Percentiles rank a stretch among this genome's conserved stretches.
phyloP scores from a whole-genome alignment of 2,888 invertebrate genomes.

The Linyphia triangularis region DNA sequence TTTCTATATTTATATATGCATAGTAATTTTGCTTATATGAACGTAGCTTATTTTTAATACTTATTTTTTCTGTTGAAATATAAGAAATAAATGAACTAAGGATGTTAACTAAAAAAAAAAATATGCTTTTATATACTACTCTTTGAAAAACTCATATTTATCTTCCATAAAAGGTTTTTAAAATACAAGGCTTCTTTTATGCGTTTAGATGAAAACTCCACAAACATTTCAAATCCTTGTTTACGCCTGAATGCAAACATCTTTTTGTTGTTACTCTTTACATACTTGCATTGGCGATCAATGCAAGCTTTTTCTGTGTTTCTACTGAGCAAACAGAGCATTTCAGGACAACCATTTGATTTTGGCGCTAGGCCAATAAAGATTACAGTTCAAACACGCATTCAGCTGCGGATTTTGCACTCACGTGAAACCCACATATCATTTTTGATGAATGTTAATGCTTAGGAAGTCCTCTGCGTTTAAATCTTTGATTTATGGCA shows the following conservation, averaged over 20 bases:
- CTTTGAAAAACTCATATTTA: no score
- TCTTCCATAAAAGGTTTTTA: no score
- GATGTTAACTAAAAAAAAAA: no score
- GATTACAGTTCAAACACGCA: slow-evolving; percentile 48
- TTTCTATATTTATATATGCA: no score
- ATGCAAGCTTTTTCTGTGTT: no score
- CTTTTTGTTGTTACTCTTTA: slow-evolving; percentile 1
- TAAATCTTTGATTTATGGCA: slow-evolving; percentile 47
- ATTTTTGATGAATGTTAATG: slow-evolving; percentile 59
- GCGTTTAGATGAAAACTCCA: not conserved
- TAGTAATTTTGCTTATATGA: no score
- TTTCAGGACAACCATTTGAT: slow-evolving; percentile 24
- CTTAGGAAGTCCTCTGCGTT: slow-evolving; percentile 44
- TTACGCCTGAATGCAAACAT: not conserved
- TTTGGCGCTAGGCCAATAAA: slow-evolving; percentile 45
- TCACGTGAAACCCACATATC: slow-evolving; percentile 53
- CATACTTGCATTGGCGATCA: not conserved
- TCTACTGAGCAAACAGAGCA: slow-evolving; percentile 1
- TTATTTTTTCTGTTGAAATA: no score
- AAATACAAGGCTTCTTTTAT: no score
- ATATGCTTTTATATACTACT: no score
- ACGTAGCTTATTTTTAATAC: no score
- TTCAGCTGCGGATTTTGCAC: slow-evolving; percentile 28
- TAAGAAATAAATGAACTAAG: no score
- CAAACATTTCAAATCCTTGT: not conserved